Conservation (phyloP, 2,113 vertebrate genomes). For the Hydrolagus affinis region DNA sequence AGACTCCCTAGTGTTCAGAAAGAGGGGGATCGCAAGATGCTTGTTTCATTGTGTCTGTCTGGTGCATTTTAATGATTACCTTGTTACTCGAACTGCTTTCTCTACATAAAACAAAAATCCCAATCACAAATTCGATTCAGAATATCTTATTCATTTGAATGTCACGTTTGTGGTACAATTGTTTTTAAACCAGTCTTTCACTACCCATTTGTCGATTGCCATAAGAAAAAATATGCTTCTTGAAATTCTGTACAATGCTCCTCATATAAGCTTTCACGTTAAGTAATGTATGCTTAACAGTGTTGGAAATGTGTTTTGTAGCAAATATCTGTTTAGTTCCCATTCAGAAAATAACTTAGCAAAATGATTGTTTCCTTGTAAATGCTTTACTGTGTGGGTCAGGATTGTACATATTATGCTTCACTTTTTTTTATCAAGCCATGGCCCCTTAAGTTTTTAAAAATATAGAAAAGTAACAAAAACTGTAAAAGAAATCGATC, state of each 20-base stretch:
- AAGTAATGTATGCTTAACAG: background rate
- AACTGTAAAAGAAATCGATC: slow-evolving; percentile 17
- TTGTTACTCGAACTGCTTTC: slow-evolving; percentile 2
- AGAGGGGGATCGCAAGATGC: background rate
- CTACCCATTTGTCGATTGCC: background rate
- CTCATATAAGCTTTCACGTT: slow-evolving; percentile 6
- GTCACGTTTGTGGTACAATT: background rate
- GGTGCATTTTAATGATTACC: background rate
- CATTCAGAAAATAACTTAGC: background rate
- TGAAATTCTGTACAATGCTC: slow-evolving; percentile 2
- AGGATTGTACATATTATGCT: slow-evolving; percentile 16
- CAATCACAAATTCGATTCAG: background rate
- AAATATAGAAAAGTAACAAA: slow-evolving; percentile 25
- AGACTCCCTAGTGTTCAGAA: background rate
- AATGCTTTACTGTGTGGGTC: slow-evolving; percentile 10
- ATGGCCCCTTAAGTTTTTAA: slow-evolving; percentile 13
- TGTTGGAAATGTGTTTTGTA: slow-evolving; percentile 10
- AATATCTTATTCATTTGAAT: background rate
- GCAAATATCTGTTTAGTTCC: slow-evolving; percentile 10
- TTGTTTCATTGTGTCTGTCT: background rate
- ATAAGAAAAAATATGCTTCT: background rate
- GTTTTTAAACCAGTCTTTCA: background rate
- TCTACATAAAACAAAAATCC: background rate
- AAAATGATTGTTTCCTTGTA: slow-evolving; percentile 20
- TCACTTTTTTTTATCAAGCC: background rate